A percentile compares a stretch with the other conserved stretches of the same genome.
phyloP scores from a whole-genome alignment of 2,888 invertebrate genomes.

The Aleiodes alternator region DNA sequence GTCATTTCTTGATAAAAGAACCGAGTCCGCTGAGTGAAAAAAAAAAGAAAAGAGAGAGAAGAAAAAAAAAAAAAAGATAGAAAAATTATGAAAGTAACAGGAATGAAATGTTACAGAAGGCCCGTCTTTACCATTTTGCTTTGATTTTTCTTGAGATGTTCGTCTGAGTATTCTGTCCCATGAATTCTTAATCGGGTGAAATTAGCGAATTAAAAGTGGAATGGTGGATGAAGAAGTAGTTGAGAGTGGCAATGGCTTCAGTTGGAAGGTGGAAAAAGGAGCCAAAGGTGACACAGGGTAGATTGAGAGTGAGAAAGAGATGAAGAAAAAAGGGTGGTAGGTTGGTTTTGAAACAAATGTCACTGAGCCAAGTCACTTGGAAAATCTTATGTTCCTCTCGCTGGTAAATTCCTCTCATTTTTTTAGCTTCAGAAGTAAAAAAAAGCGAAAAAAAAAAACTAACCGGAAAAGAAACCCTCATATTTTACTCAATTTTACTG shows the following conservation, averaged over 20 bases:
- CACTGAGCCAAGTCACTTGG: slow-evolving; percentile 7
- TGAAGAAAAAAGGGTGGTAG: slow-evolving; percentile 36
- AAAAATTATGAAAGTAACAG: neutral
- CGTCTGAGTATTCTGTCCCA: slow-evolving; percentile 66
- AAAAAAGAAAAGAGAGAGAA: slow-evolving; percentile 34
- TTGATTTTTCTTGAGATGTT: slow-evolving; percentile 72
- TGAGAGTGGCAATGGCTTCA: slow-evolving; percentile 38
- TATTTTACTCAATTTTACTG: neutral
- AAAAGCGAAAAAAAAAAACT: neutral
- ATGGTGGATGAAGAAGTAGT: slow-evolving; percentile 47
- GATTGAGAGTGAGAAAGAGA: neutral
- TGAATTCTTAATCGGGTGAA: slow-evolving; percentile 74
- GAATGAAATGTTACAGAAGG: slow-evolving; percentile 18
- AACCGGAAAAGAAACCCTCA: slow-evolving; percentile 2
- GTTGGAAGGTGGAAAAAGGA: slow-evolving; percentile 44
- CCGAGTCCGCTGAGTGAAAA: neutral
- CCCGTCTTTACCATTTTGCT: slow-evolving; percentile 68
- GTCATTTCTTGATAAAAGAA: slow-evolving; percentile 70
- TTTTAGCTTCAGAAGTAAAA: neutral
- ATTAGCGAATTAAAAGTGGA: slow-evolving; percentile 74
- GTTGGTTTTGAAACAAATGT: slow-evolving; percentile 42
- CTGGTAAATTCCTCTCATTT: neutral
- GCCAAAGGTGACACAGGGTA: slow-evolving; percentile 39
- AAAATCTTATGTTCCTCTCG: slow-evolving; percentile 6
- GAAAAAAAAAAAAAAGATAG: slow-evolving; percentile 12